phyloP scores from a whole-genome alignment of 2,113 vertebrate genomes.

The Cavia porcellus region DNA sequence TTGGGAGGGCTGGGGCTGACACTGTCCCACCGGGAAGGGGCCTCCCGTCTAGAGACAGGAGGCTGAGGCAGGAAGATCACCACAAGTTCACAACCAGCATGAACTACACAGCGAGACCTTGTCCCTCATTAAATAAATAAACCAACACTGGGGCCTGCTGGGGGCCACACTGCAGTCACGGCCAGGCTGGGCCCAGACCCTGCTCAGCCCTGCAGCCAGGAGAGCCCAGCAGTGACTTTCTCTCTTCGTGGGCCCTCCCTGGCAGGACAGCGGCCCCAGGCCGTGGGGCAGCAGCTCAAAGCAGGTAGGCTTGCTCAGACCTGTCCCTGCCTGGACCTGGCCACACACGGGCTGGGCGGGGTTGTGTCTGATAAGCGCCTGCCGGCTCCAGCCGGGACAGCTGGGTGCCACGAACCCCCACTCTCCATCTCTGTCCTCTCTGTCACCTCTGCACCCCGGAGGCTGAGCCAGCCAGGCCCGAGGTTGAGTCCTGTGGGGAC shows the following conservation, averaged over 20 bases:
- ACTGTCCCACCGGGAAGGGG: neutral
- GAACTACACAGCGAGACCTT: neutral
- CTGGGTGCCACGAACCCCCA: neutral
- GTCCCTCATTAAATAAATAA: neutral
- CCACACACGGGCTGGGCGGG: neutral
- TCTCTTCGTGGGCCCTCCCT: neutral
- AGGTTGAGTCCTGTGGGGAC: neutral
- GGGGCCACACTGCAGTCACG: fast-evolving
- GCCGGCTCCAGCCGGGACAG: neutral
- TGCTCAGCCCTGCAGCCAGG: neutral
- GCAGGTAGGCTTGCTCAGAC: neutral
- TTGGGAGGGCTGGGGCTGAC: neutral
- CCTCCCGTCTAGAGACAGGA: neutral
- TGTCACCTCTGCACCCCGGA: neutral
- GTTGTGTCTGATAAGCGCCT: neutral
- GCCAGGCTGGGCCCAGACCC: neutral
- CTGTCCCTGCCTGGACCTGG: neutral
- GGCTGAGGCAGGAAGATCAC: neutral
- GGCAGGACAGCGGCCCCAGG: neutral
- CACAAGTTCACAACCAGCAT: neutral
- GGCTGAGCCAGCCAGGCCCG: neutral
- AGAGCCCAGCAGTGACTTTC: neutral
- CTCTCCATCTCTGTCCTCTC: neutral
- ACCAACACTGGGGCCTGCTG: neutral
- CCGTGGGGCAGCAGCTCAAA: neutral